Evolutionary conservation across 2,888 invertebrate genomes (phyloP).

Genomic region (Cyaniris semiargus): DNA sequence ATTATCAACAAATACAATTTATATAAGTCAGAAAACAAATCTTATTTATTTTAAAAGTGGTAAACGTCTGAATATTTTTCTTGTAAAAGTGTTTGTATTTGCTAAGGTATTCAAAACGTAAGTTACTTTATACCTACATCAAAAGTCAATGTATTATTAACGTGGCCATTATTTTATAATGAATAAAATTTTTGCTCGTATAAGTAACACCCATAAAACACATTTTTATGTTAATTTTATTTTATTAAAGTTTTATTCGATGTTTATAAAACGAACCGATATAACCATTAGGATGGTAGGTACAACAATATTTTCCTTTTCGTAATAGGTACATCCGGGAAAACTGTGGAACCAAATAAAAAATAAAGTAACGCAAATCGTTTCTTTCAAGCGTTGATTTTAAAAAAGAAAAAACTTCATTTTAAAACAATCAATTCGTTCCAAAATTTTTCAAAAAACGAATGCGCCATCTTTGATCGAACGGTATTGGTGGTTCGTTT

Average conservation of each 20-base stretch:
- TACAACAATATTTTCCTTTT: neutral
- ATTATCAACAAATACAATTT: too few species aligned
- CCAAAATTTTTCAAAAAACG: constrained; percentile 20
- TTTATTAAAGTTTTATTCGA: neutral
- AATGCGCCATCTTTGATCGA: constrained; percentile 12
- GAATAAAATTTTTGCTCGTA: constrained; percentile 6
- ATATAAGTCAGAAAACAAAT: neutral
- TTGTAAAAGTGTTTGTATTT: neutral
- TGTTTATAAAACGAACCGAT: neutral
- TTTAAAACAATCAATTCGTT: constrained; percentile 19
- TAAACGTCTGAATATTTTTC: neutral
- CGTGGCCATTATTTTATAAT: constrained; percentile 10
- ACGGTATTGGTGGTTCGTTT: constrained; percentile 46
- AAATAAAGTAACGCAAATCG: neutral
- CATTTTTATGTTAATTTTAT: constrained; percentile 17
- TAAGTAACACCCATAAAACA: constrained; percentile 1
- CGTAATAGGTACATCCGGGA: neutral
- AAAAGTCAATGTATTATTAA: constrained; percentile 18
- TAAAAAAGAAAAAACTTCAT: neutral
- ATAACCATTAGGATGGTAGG: neutral
- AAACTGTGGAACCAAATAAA: neutral
- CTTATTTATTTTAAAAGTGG: neutral
- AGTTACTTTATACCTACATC: constrained; percentile 3
- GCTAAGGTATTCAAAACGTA: neutral
- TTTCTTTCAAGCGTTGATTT: neutral